A percentile compares a stretch with the other conserved stretches of the same genome.
These are phyloP conservation scores for Venusia cambrica DNA, from an alignment of 2,888 invertebrate species.

Conservation along the genomic window DNA sequence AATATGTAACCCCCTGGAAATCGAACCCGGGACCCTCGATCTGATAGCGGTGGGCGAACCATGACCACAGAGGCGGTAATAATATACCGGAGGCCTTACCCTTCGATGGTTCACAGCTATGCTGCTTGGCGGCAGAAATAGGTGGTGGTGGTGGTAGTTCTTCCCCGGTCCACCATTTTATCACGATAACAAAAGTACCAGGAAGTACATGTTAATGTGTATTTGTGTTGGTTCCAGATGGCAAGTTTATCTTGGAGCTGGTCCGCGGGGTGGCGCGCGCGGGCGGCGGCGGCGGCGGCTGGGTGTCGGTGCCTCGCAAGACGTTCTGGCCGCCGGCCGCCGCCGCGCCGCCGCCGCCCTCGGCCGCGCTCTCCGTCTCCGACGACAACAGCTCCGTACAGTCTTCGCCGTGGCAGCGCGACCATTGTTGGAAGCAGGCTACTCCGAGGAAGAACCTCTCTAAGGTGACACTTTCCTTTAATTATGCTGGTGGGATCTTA, in stretches of 20 bases:
- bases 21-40: no score
- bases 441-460: conserved; percentile 87
- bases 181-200: no score
- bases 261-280: conserved; percentile 78
- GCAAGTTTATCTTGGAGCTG: conserved; percentile 93
- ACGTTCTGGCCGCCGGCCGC: conserved; percentile 92
- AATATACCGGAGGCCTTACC: no score
- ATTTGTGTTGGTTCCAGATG: conserved; percentile 81
- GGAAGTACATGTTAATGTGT: not conserved
- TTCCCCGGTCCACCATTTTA: no score
- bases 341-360: conserved; percentile 83
- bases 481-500: no score
- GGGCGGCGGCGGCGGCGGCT: conserved; percentile 87
- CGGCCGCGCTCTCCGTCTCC: conserved; percentile 91
- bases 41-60: no score
- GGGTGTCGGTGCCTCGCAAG: conserved; percentile 94
- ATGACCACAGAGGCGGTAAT: no score
- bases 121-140: no score
- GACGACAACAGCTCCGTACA: conserved; percentile 95
- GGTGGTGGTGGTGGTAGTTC: no score
- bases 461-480: no score
- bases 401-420: conserved; percentile 94
- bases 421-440: conserved; percentile 94
- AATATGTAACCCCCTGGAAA: no score
- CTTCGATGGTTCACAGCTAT: no score